Base-by-base conservation (phyloP, 2,888 invertebrate species). In the Strigamia transsilvanica region DNA sequence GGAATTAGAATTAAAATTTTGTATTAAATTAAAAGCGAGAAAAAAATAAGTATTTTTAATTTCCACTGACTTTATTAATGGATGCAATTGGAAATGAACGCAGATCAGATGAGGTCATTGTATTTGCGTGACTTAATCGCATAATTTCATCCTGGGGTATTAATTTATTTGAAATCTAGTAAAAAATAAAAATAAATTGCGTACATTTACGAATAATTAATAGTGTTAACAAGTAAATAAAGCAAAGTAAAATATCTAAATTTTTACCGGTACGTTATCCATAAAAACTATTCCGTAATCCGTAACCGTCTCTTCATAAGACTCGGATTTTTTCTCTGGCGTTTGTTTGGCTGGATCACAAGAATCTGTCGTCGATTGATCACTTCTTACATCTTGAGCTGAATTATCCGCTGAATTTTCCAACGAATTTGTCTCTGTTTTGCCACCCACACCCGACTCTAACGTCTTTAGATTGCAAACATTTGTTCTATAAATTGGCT, bases 231-330 rank as follows among this genome's bases (percentile, higher is more conserved):
- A 38, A 6, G 38, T 38, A 38, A 38, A 9, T 38, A 2, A 38
- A 38, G 9, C 6, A 10, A 9, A 38, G 9, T 10, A 10, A 9
- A 38, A 38, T 6, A 38, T 23, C 5, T 79, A 15, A 32, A 38
- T 41, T 10, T n/a, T 32, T 79, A 79, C 79, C 79, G 41, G 79
- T 12, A 79, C 41, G 18, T 23, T 23, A 41, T 79, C 79, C 23
- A 13, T 21, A 38, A 79, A 79, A 5, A 42, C 21, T 18, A 79
- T 79, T 42, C 79, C 79, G 38, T 9, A 41, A 5, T 79, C 42
- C 10, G 41, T 4, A 41, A 23, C 34, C 15, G 41, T 38, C 13
- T 79, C 79, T 41, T 79, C 23, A 38, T 79, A 79, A 10, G 79
- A 34, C 27, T 41, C 41, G 13, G 42, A 21, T n/a, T 77, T 77